Evolutionary conservation across 2,797 vertebrate species (phyloP), one percentile per base, ranked within the genome.

Genomic region (Salarias fasciatus): DNA sequence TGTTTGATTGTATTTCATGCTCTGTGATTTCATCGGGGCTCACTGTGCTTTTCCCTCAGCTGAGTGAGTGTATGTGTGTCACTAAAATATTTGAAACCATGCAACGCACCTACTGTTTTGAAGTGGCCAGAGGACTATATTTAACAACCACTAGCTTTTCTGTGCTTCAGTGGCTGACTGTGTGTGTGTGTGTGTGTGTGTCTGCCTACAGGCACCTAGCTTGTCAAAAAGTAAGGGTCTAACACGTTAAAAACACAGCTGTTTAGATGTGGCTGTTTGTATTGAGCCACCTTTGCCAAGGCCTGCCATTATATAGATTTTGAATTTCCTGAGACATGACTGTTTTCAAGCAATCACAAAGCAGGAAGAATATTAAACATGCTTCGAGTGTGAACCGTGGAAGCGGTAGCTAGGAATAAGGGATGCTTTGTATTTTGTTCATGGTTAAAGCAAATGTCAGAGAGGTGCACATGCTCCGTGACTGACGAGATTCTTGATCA

Each of bases 221-320:
- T 50, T 65, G 57, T 57, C 60, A 53, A 58, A 72, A 62, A 49
- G 18, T 44, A 38, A n/a, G 29, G 14, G 69, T 68, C 12, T 42
- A 52, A 69, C 72, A 58, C 53, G 51, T 70, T 63, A 65, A 68
- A 24, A 72, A 60, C 41, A 68, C 49, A 69, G 5, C 51, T 51
- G 29, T 60, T 69, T 62, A 48, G 41, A 66, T 61, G 40, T 47
- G 45, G 40, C 40, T 55, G 46, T 69, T 77, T 68, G 47, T 63
- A 67, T 57, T 62, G 51, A 73, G 43, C 44, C 54, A 69, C n/a
- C 3, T 0, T 30, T 63, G 58, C 63, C 51, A 63, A 79, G 57
- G 57, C 50, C 55, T 69, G 49, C 77, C 68, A 75, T 87, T 73
- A 72, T 50, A 80, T 77, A 56, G 75, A 86, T 85, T 85, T 80